Conservation (phyloP, 2,113 vertebrate genomes). For the Rafetus swinhoei region DNA sequence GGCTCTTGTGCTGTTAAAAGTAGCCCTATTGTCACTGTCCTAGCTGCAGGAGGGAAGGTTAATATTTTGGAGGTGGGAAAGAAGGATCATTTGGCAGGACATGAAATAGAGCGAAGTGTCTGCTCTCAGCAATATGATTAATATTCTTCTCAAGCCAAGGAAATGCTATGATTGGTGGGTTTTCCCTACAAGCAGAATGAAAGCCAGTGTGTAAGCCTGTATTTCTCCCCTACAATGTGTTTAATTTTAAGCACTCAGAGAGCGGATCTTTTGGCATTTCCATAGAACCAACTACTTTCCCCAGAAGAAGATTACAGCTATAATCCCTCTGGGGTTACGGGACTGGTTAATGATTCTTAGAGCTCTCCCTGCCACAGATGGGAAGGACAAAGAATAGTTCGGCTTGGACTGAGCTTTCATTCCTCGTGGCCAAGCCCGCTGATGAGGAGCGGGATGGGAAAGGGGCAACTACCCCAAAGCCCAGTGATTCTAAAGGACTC, state of each 20-base stretch:
- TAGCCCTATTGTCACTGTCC: not conserved
- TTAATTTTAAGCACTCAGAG: slow-evolving; percentile 24
- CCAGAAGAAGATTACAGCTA: too few relatives aligned
- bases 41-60: not conserved
- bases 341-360: slow-evolving; percentile 10
- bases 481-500: too few relatives aligned
- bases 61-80: not conserved
- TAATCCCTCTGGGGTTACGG: not conserved
- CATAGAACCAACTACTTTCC: slow-evolving; percentile 32
- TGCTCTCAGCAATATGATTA: not conserved
- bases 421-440: too few relatives aligned
- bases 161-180: not conserved
- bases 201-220: not conserved
- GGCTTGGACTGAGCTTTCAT: too few relatives aligned
- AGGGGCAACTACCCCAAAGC: too few relatives aligned
- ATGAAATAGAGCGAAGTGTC: not conserved
- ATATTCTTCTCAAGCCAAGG: not conserved
- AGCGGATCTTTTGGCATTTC: slow-evolving; percentile 16
- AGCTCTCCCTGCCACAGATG: not conserved
- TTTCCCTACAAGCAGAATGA: not conserved
- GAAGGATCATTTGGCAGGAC: not conserved
- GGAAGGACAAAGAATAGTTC: not conserved
- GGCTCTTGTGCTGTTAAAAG: accelerated
- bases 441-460: too few relatives aligned
- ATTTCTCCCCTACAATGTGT: slow-evolving; percentile 2